A percentile compares a stretch with the other conserved stretches of the same genome.
These are phyloP conservation scores for Sphaeramia orbicularis DNA, from an alignment of 2,797 vertebrate species.

Conservation along the genomic window DNA sequence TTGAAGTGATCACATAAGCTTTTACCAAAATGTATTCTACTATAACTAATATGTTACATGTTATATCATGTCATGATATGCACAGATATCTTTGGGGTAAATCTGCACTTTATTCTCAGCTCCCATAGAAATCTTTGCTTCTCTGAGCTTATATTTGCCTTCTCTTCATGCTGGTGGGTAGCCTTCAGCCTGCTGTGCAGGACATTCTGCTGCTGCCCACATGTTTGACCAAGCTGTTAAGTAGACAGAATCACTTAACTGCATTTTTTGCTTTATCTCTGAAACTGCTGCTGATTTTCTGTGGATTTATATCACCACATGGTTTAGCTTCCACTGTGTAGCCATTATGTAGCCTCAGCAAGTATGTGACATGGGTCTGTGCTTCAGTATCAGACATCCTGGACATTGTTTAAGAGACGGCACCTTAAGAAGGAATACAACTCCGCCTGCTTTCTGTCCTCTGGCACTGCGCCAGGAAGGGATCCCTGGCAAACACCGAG, in stretches of 20 bases:
- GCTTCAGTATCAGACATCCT: no score
- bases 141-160: neutral
- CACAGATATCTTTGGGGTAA: neutral
- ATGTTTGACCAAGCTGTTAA: neutral
- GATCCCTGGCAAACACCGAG: conserved; percentile 46
- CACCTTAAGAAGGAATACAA: neutral
- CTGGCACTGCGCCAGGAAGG: conserved; percentile 41
- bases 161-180: neutral
- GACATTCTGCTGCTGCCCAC: neutral
- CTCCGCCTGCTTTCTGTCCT: neutral
- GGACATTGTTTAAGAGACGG: neutral
- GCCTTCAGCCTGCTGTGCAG: neutral
- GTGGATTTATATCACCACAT: neutral
- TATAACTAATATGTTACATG: no score
- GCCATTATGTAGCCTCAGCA: neutral
- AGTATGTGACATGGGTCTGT: neutral
- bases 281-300: no score
- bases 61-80: neutral
- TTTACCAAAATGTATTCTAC: no score
- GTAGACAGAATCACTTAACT: neutral
- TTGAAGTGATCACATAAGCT: no score
- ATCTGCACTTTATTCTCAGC: neutral
- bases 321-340: neutral
- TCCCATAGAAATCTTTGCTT: neutral
- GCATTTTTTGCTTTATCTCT: conserved; percentile 1